Conservation (phyloP, 1,140 invertebrate genomes). For the Sinonovacula constricta region DNA sequence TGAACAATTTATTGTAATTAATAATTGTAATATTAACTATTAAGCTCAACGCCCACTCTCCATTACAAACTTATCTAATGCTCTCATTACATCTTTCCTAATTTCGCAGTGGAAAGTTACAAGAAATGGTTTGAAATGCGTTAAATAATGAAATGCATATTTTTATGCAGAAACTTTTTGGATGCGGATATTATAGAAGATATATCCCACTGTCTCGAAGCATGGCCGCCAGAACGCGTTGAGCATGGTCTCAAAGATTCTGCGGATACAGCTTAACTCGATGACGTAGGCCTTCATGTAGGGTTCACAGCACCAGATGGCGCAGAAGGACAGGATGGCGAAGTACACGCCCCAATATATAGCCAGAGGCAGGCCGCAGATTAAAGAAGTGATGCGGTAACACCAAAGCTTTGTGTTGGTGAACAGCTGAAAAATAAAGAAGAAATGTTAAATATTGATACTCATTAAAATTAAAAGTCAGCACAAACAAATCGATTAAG, state of each 20-base stretch:
- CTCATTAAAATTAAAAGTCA: too few relatives aligned
- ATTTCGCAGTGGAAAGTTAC: too few relatives aligned
- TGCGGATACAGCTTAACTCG: conserved; percentile 45
- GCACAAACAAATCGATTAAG: too few relatives aligned
- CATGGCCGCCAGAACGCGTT: conserved; percentile 54
- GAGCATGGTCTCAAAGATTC: conserved; percentile 48
- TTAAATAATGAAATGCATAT: neutral
- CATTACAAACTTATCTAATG: too few relatives aligned
- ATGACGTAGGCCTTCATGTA: conserved; percentile 60
- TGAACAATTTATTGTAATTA: too few relatives aligned
- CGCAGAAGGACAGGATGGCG: conserved; percentile 64
- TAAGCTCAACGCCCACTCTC: too few relatives aligned
- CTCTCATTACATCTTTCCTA: too few relatives aligned
- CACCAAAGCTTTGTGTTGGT: conserved; percentile 58
- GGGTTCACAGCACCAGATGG: conserved; percentile 65
- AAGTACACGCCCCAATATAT: conserved; percentile 64
- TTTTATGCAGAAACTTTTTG: conserved; percentile 9
- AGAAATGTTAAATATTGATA: too few relatives aligned
- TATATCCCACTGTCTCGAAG: conserved; percentile 53
- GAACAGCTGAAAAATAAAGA: conserved; percentile 60
- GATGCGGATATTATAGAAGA: conserved; percentile 51
- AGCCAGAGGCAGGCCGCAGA: conserved; percentile 58
- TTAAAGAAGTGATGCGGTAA: conserved; percentile 61
- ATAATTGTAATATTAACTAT: too few relatives aligned
- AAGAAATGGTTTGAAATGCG: too few relatives aligned